Conservation (phyloP, 1,140 invertebrate species). For the Grapholita molesta region DNA sequence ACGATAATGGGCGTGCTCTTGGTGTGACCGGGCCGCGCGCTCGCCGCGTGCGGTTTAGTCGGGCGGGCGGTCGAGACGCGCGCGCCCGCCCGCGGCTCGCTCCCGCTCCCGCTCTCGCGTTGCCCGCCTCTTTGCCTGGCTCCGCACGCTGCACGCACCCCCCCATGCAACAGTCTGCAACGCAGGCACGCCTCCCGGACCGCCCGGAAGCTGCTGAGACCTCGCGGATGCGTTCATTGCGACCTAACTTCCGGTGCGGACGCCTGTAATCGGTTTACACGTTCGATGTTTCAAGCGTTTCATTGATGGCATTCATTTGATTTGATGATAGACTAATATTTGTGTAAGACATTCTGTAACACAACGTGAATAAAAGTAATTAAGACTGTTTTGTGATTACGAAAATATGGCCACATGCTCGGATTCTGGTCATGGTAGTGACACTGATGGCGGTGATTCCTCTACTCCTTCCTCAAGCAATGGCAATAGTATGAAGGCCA, state of each 20-base stretch:
- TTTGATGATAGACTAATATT: background rate
- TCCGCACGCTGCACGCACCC: constrained; percentile 31
- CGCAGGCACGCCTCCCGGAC: constrained; percentile 41
- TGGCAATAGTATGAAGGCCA: background rate
- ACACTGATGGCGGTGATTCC: constrained; percentile 1
- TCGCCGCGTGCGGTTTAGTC: constrained; percentile 28
- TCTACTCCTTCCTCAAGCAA: background rate
- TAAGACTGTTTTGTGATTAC: background rate
- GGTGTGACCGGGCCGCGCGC: constrained; percentile 1
- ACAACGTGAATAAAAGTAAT: background rate
- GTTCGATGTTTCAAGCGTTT: background rate
- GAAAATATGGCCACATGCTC: background rate
- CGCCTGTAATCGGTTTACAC: constrained; percentile 30
- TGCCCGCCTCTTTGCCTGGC: constrained; percentile 20
- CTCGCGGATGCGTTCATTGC: constrained; percentile 66
- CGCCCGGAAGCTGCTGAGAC: constrained; percentile 48
- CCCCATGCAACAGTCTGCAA: constrained; percentile 23
- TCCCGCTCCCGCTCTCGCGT: constrained; percentile 26
- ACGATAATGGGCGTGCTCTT: constrained; percentile 38
- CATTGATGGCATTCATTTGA: background rate
- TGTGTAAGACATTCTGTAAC: background rate
- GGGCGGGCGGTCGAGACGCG: constrained; percentile 41
- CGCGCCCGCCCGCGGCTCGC: constrained; percentile 37
- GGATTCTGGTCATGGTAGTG: background rate
- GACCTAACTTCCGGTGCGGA: constrained; percentile 40